Conservation (phyloP, 1,140 invertebrate genomes). For the Ditylenchus dipsaci region DNA sequence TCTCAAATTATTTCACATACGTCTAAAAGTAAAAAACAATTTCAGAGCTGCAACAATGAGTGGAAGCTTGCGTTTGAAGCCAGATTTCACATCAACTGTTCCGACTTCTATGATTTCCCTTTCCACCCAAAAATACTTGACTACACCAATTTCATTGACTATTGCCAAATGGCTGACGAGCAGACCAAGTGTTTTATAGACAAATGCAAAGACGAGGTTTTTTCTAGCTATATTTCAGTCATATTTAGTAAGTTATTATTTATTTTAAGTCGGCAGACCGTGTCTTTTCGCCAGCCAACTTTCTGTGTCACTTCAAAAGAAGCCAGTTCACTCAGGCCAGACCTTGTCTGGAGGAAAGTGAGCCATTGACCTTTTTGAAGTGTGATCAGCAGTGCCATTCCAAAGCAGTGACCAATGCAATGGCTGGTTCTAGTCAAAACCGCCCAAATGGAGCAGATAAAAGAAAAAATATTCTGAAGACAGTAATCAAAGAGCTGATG, state of each 20-base stretch:
- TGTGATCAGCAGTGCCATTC: constrained; percentile 54
- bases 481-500: background rate
- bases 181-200: constrained; percentile 56
- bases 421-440: background rate
- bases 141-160: constrained; percentile 42
- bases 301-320: constrained; percentile 55
- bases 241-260: background rate
- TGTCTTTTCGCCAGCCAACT: constrained; percentile 57
- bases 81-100: constrained; percentile 40
- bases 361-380: constrained; percentile 55
- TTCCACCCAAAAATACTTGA: constrained; percentile 54
- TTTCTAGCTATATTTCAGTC: constrained; percentile 4
- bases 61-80: constrained; percentile 48
- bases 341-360: constrained; percentile 50
- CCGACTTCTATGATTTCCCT: constrained; percentile 57
- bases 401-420: constrained; percentile 14
- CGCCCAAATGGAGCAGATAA: background rate
- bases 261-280: constrained; percentile 47
- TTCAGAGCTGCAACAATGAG: constrained; percentile 51
- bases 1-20: too few species aligned
- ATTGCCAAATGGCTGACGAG: constrained; percentile 51
- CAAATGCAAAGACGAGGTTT: constrained; percentile 48
- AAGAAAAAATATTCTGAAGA: background rate
- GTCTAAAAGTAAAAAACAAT: background rate
- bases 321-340: constrained; percentile 38